Evolutionary conservation across 2,797 vertebrate species (phyloP).

Genomic region (Leptoclinus maculatus): DNA sequence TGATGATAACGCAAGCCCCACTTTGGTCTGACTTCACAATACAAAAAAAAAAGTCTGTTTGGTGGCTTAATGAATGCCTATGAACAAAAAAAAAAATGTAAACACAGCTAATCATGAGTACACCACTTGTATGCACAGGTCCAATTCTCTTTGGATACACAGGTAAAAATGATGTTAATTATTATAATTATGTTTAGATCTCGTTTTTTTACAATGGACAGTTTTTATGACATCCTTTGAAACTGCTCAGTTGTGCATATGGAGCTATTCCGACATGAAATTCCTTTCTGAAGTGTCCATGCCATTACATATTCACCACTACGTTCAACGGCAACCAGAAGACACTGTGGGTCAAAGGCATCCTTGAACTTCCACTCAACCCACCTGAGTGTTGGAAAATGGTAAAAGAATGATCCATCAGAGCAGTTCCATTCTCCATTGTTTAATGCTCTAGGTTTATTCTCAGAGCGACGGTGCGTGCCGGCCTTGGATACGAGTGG

Average conservation of each 20-base stretch:
- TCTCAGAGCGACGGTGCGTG: constrained; percentile 22
- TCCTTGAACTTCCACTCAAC: constrained; percentile 11
- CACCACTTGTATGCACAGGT: not conserved
- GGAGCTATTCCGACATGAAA: not conserved
- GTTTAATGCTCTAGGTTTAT: constrained; percentile 26
- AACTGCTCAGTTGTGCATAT: not conserved
- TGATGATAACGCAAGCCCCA: not conserved
- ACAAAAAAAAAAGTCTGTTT: not conserved
- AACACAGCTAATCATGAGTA: constrained; percentile 1
- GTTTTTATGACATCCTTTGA: not conserved
- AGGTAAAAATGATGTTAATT: constrained; percentile 4
- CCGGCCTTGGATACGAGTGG: constrained; percentile 50
- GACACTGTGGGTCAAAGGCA: not conserved
- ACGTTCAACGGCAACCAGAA: not conserved
- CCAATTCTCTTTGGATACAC: not conserved
- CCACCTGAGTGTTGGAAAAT: not conserved
- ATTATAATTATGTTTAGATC: too few species aligned
- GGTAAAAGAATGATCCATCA: constrained; percentile 2
- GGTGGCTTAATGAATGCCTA: not conserved
- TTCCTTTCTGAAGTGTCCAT: not conserved
- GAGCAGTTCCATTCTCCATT: constrained; percentile 19
- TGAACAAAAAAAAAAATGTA: not conserved
- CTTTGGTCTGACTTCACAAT: constrained; percentile 21
- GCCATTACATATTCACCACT: constrained; percentile 7
- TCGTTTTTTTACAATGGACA: too few species aligned